These are phyloP conservation scores for Kradibia gibbosae DNA, from an alignment of 1,140 invertebrate species.

Conservation along the genomic window DNA sequence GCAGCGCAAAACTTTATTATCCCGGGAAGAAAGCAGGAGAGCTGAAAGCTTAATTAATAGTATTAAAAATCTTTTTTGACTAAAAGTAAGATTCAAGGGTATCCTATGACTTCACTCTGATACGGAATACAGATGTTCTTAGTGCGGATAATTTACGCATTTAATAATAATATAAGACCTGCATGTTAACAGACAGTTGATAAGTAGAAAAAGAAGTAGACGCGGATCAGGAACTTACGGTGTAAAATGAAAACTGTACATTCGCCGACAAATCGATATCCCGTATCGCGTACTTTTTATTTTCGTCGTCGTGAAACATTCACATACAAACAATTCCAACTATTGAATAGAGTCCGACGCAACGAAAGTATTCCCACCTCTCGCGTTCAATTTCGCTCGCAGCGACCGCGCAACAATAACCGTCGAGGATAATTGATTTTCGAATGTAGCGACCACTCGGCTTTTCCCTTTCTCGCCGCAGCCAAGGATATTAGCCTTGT, in stretches of 20 bases:
- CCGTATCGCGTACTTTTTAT: not conserved
- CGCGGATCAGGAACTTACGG: not conserved
- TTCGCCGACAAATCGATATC: not conserved
- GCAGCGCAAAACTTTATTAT: not conserved
- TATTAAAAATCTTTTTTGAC: too few relatives aligned
- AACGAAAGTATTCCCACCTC: not conserved
- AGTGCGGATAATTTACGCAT: not conserved
- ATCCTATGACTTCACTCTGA: too few relatives aligned
- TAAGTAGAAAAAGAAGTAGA: not conserved
- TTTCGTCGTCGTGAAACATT: not conserved
- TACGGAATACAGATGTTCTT: not conserved
- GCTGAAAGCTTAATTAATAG: not conserved
- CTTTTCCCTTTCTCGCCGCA: constrained; percentile 19
- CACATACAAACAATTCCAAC: not conserved
- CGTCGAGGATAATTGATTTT: constrained; percentile 41
- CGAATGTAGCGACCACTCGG: not conserved
- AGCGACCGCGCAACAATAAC: constrained; percentile 26
- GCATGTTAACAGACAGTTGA: too few relatives aligned
- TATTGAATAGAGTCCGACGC: not conserved
- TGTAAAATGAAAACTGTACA: not conserved
- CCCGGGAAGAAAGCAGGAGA: not conserved
- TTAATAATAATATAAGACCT: not conserved
- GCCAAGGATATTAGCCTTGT: constrained; percentile 35
- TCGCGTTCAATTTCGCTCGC: not conserved
- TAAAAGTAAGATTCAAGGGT: too few relatives aligned